Base-by-base conservation (phyloP, 2,113 vertebrate genomes). In the Corvus hawaiiensis region DNA sequence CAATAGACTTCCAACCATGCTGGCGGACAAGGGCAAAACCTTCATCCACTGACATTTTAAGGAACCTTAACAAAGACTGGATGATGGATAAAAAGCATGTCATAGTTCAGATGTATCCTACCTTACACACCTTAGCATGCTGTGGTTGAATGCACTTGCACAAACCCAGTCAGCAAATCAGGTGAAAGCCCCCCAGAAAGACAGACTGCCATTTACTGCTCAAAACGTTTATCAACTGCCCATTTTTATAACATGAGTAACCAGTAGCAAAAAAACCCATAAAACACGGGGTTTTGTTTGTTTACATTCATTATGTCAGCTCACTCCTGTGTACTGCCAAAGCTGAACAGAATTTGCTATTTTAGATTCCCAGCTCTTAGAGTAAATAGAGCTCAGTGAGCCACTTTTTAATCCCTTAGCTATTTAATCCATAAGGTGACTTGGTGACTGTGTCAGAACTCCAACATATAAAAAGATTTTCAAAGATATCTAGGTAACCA, bases 361-460 rank as follows among this genome's bases (percentile, higher is more conserved):
- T 91, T 87, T 63, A 46, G 11, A 67, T 95, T 91, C 66, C 22
- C 16, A 62, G 32, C 49, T 88, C 49, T 68, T 41, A n/a, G n/a
- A n/a, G 13, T n/a, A 79, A 82, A 64, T 9, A 79, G 11, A 69
- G n/a, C n/a, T n/a, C n/a, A n/a, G n/a, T n/a, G n/a, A n/a, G 7
- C 1, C 33, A 59, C 32, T 13, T 66, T 64, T 69, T 69, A 83
- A 86, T 56, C 41, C 43, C 26, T 19, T 56, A 63, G 21, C 13
- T 66, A 32, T 80, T 84, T 67, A 74, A 81, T 51, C 28, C 46
- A 27, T n/a, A 90, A 72, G 4, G 28, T 54, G 30, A 52, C 24
- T 49, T 35, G 14, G 10, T 44, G n/a, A 62, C 22, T 23, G 3
- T 23, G 51, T 78, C 51, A 77, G 86, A 92, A 86, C 9, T 49